These are phyloP conservation scores for Chanos chanos DNA, from an alignment of 2,797 vertebrate genomes.

Conservation along the genomic window DNA sequence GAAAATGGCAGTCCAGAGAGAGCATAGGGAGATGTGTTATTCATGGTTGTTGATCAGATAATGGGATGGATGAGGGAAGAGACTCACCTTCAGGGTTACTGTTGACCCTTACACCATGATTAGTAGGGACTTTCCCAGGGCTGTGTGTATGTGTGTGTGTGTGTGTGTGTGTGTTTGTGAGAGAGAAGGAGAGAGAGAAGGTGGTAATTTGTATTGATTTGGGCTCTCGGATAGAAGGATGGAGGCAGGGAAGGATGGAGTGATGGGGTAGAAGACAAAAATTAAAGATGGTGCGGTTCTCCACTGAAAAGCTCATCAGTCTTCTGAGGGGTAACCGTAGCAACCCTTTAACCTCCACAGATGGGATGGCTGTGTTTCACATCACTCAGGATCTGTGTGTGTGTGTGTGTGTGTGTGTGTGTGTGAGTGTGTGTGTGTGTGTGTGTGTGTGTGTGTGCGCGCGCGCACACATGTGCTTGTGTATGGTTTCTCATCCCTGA, in stretches of 20 bases:
- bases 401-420: slow-evolving; percentile 1
- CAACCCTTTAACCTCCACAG: slow-evolving; percentile 41
- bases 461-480: no score
- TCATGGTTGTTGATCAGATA: no score
- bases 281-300: slow-evolving; percentile 39
- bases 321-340: slow-evolving; percentile 36
- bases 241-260: slow-evolving; percentile 24
- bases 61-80: slow-evolving; percentile 51
- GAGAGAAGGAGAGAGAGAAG: slow-evolving; percentile 26
- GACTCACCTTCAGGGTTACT: slow-evolving; percentile 32
- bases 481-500: no score
- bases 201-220: slow-evolving; percentile 53
- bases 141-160: slow-evolving; percentile 35
- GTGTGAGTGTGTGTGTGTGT: slow-evolving; percentile 1
- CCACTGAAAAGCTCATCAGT: slow-evolving; percentile 44
- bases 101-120: slow-evolving; percentile 47
- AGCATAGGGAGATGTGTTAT: no score
- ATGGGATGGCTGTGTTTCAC: slow-evolving; percentile 25
- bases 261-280: slow-evolving; percentile 35
- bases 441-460: slow-evolving; percentile 20
- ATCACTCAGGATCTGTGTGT: slow-evolving; percentile 1
- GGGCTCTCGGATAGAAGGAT: slow-evolving; percentile 39
- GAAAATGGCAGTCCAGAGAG: no score
- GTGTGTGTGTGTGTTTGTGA: slow-evolving; percentile 43
- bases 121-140: slow-evolving; percentile 42